Evolutionary conservation across 2,797 vertebrate species (phyloP).

Genomic region (Parambassis ranga): DNA sequence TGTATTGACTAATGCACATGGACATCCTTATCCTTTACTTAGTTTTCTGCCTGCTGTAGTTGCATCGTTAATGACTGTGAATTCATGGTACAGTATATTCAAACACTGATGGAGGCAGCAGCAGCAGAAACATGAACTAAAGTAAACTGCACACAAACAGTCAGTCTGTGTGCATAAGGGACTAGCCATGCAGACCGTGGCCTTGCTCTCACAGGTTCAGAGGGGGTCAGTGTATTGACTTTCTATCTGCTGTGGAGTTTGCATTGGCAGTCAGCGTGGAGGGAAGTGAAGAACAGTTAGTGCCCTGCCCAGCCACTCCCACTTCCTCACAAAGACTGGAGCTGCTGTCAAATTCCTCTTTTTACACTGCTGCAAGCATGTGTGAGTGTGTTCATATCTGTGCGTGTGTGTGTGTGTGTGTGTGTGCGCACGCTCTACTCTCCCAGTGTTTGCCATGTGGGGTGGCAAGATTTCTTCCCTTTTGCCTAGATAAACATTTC

Average conservation of each 20-base stretch:
- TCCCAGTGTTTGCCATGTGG: conserved; percentile 67
- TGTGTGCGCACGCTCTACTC: conserved; percentile 27
- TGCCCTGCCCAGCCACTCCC: conserved; percentile 56
- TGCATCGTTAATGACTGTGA: no score
- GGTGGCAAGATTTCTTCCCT: conserved; percentile 73
- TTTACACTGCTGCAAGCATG: conserved; percentile 22
- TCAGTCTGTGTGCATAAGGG: conserved; percentile 17
- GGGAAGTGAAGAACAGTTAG: conserved; percentile 64
- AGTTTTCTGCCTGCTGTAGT: no score
- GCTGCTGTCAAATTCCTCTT: conserved; percentile 55
- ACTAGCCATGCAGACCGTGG: conserved; percentile 2
- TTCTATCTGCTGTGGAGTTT: conserved; percentile 63
- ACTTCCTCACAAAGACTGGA: conserved; percentile 57
- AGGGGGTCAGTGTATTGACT: conserved; percentile 56
- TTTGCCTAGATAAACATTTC: conserved; percentile 82
- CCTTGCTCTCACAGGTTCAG: conserved; percentile 40
- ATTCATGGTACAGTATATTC: no score
- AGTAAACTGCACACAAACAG: not conserved
- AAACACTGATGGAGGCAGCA: no score
- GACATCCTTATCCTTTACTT: no score
- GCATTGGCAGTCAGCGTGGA: conserved; percentile 30
- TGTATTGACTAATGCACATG: not conserved
- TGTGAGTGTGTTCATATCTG: conserved; percentile 6
- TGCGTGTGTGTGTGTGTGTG: conserved; percentile 11
- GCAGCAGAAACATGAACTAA: conserved; percentile 12